phyloP scores from a whole-genome alignment of 64 coral and sea anemone species.

The Pocillopora verrucosa region DNA sequence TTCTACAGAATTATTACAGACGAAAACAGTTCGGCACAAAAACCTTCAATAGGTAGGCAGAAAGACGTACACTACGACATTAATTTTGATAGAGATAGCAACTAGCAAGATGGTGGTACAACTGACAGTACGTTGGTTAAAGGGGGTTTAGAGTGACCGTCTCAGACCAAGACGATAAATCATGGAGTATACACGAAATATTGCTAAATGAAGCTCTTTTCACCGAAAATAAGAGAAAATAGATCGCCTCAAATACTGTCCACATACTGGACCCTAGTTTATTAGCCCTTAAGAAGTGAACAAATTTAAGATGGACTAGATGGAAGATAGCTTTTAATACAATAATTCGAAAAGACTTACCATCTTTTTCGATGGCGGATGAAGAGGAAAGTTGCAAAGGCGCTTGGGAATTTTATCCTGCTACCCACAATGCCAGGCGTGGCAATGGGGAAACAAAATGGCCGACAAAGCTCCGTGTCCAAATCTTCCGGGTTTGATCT shows the following conservation, averaged over 20 bases:
- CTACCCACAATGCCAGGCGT: conserved; percentile 61
- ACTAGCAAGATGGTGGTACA: no score
- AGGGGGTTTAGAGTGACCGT: not conserved
- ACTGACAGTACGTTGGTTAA: no score
- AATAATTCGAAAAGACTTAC: conserved; percentile 38
- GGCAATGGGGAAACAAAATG: conserved; percentile 33
- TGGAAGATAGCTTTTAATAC: conserved; percentile 34
- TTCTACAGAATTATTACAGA: no score
- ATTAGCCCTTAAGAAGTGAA: not conserved
- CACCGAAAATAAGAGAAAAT: not conserved
- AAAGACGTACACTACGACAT: no score
- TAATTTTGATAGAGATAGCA: no score
- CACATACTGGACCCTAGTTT: conserved; percentile 13
- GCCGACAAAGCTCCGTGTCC: not conserved
- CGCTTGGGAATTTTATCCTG: conserved; percentile 47
- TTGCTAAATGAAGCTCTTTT: not conserved
- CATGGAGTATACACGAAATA: not conserved
- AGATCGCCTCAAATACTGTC: not conserved
- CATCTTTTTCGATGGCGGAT: conserved; percentile 83
- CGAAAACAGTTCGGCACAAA: no score
- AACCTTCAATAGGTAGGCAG: no score
- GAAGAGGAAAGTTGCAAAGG: conserved; percentile 67
- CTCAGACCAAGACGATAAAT: not conserved
- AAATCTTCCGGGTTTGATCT: not conserved
- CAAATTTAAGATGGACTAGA: conserved; percentile 52